Conservation (phyloP, 2,113 vertebrate species). For the Antigone vipio region DNA sequence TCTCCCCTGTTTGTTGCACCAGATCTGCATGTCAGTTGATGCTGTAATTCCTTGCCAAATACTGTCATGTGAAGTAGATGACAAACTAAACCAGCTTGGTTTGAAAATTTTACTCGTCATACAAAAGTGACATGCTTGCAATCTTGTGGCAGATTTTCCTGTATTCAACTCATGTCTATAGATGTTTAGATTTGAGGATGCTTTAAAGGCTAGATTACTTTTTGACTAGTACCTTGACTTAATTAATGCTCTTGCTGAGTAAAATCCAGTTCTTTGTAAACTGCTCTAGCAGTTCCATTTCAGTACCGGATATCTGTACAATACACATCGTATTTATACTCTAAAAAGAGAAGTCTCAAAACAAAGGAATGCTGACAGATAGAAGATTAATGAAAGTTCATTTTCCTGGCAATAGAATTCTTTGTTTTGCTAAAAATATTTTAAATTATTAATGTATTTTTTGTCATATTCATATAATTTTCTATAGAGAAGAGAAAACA, state of each 20-base stretch:
- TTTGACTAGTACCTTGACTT: background rate
- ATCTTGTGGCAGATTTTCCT: background rate
- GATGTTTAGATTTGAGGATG: background rate
- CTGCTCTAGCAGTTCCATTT: background rate
- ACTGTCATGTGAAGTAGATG: background rate
- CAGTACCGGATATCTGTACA: background rate
- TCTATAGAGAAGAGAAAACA: background rate
- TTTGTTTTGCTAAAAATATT: background rate
- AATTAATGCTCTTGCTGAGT: background rate
- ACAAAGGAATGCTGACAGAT: background rate
- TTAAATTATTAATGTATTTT: background rate
- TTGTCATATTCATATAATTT: background rate
- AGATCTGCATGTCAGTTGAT: background rate
- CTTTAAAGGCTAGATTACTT: background rate
- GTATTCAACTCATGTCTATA: background rate
- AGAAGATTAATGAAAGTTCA: background rate
- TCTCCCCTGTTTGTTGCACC: background rate
- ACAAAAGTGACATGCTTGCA: background rate
- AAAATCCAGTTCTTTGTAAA: background rate
- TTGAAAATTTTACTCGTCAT: background rate
- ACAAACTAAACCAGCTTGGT: background rate
- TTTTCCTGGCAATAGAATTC: background rate
- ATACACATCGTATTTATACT: background rate
- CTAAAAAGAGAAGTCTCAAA: background rate
- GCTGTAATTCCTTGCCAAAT: background rate